Conservation (phyloP, 2,888 invertebrate species). For the Odontomyia ornata region DNA sequence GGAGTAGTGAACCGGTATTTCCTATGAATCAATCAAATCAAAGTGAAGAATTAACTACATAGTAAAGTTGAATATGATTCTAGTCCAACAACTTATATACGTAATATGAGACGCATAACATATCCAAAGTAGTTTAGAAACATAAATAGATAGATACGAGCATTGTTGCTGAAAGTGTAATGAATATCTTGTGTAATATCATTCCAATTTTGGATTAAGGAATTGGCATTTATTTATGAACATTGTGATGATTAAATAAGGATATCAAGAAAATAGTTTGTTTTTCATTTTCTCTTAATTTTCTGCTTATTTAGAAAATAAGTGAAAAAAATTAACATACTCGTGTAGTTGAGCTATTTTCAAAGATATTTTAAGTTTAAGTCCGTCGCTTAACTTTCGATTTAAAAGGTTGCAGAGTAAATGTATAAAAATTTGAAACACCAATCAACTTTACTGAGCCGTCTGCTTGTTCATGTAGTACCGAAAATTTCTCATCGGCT, state of each 20-base stretch:
- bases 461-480: no score
- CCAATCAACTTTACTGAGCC: no score
- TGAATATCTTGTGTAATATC: not conserved
- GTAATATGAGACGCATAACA: not conserved
- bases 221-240: not conserved
- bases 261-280: not conserved
- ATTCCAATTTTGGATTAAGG: not conserved
- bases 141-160: not conserved
- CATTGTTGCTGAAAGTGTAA: not conserved
- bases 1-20: not conserved
- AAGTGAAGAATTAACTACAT: conserved; percentile 18
- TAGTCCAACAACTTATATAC: conserved; percentile 4
- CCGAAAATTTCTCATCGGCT: no score
- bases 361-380: no score
- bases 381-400: no score
- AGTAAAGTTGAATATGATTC: not conserved
- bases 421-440: no score
- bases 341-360: no score
- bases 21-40: not conserved
- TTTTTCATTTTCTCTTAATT: no score
- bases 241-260: conserved; percentile 1
- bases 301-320: no score
- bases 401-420: no score
- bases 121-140: not conserved
- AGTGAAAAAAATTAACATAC: no score